Percentiles rank a stretch among this genome's conserved stretches.
These are phyloP conservation scores for Triops longicaudatus DNA, from an alignment of 1,140 invertebrate species.

Conservation along the genomic window DNA sequence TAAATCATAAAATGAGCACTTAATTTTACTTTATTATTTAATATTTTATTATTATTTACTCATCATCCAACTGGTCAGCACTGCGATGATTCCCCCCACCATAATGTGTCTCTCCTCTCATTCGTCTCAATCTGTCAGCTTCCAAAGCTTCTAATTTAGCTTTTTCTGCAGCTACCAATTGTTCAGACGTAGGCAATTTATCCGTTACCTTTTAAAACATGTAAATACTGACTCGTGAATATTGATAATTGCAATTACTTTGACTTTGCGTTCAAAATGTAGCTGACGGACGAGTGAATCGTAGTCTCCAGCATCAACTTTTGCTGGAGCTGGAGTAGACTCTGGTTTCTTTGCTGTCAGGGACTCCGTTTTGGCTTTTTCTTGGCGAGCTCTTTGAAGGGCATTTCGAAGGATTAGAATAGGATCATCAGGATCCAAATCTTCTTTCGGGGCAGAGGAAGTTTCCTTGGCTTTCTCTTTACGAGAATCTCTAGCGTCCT, in stretches of 20 bases:
- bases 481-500: slow-evolving; percentile 34
- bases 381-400: background rate
- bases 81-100: slow-evolving; percentile 41
- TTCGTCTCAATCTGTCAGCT: slow-evolving; percentile 60
- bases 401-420: background rate
- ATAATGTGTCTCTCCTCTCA: slow-evolving; percentile 50
- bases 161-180: slow-evolving; percentile 69
- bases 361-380: background rate
- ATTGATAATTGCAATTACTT: slow-evolving; percentile 38
- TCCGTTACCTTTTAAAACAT: slow-evolving; percentile 51
- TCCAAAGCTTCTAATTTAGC: slow-evolving; percentile 69
- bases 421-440: background rate
- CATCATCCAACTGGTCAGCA: slow-evolving; percentile 77
- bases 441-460: background rate
- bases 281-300: slow-evolving; percentile 71
- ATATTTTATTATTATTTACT: slow-evolving; percentile 43
- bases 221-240: background rate
- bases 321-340: background rate
- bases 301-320: slow-evolving; percentile 49
- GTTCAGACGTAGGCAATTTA: slow-evolving; percentile 69
- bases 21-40: slow-evolving; percentile 13
- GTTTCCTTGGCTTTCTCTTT: slow-evolving; percentile 22
- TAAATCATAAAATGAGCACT: slow-evolving; percentile 27
- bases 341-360: background rate
- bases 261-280: slow-evolving; percentile 70